phyloP scores from a whole-genome alignment of 2,113 vertebrate genomes.

The Gopherus evgoodei region DNA sequence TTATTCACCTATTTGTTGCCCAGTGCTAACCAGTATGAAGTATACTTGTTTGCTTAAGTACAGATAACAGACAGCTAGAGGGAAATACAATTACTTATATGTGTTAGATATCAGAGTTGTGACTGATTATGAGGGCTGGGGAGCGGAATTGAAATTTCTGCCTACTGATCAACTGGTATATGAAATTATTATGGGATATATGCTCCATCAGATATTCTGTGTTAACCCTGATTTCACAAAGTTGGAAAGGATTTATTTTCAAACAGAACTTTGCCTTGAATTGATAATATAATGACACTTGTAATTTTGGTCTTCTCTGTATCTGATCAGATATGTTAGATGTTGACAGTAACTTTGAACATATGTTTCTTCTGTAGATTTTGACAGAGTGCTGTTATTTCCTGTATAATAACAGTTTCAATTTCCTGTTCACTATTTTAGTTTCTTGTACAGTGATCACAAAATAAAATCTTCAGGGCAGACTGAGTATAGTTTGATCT shows the following conservation, averaged over 20 bases:
- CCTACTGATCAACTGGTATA: not conserved
- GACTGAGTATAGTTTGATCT: constrained; percentile 71
- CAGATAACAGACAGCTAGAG: not conserved
- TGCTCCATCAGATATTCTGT: constrained; percentile 52
- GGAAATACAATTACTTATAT: not conserved
- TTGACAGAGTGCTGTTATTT: constrained; percentile 99
- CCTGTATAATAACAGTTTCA: constrained; percentile 98
- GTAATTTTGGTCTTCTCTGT: constrained; percentile 73
- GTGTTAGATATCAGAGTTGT: not conserved
- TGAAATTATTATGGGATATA: constrained; percentile 47
- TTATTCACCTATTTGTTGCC: not conserved
- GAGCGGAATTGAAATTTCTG: constrained; percentile 11
- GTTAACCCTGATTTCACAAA: constrained; percentile 24
- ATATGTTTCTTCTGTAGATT: constrained; percentile 94
- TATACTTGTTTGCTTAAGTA: not conserved
- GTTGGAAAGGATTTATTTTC: constrained; percentile 43
- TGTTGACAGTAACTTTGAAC: constrained; percentile 84
- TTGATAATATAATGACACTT: constrained; percentile 58
- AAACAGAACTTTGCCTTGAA: constrained; percentile 50
- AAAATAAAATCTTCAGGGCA: constrained; percentile 84
- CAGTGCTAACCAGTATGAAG: not conserved
- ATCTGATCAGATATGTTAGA: constrained; percentile 87
- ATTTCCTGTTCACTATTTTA: constrained; percentile 95
- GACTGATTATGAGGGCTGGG: not conserved
- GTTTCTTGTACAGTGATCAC: constrained; percentile 84